phyloP scores from a whole-genome alignment of 1,140 invertebrate species.

The Polypedilum vanderplanki region DNA sequence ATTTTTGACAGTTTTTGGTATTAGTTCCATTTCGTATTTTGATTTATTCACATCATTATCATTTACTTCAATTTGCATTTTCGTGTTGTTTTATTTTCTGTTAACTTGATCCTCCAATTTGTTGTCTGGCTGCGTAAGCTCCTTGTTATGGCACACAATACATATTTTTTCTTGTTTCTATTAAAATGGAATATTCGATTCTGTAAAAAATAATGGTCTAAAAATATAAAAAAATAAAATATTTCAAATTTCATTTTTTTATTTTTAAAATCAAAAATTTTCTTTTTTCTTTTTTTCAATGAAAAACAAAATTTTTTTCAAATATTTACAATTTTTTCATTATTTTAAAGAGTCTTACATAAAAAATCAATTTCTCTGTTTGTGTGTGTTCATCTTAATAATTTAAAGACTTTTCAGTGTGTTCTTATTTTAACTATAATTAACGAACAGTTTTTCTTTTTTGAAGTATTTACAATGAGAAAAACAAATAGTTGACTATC shows the following conservation, averaged over 20 bases:
- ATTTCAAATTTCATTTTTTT: background rate
- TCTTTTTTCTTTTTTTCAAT: background rate
- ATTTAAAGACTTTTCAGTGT: background rate
- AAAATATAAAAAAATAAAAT: background rate
- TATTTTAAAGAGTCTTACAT: background rate
- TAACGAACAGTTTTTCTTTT: background rate
- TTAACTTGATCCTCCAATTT: background rate
- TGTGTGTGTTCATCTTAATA: background rate
- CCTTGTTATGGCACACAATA: background rate
- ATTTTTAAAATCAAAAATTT: background rate
- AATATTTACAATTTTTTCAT: background rate
- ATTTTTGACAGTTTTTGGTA: slow-evolving; percentile 21
- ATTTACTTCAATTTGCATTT: slow-evolving; percentile 1
- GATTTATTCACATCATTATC: slow-evolving; percentile 24
- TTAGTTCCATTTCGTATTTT: slow-evolving; percentile 16
- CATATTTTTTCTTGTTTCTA: background rate
- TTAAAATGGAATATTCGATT: background rate
- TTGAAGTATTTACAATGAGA: background rate
- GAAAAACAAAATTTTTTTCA: background rate
- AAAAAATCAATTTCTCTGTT: background rate
- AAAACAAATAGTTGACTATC: too few relatives aligned
- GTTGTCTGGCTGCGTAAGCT: too few relatives aligned
- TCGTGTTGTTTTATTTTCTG: background rate
- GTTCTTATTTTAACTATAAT: background rate
- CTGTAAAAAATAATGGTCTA: background rate